These are phyloP conservation scores for Anguilla obscura DNA, from an alignment of 2,797 vertebrate genomes.

Conservation along the genomic window DNA sequence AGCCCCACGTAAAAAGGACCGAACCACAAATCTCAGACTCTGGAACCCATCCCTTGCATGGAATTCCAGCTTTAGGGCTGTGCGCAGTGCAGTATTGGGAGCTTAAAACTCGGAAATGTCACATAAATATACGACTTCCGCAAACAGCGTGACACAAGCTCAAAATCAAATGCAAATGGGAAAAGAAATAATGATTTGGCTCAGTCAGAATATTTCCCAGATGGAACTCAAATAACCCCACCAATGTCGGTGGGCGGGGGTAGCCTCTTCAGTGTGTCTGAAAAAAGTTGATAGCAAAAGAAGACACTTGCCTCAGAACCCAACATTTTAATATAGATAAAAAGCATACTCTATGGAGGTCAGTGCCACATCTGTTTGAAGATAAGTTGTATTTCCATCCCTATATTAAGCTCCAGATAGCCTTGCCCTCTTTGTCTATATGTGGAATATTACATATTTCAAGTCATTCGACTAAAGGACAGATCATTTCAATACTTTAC, in stretches of 20 bases:
- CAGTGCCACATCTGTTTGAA: background rate
- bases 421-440: background rate
- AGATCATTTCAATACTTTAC: background rate
- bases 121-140: slow-evolving; percentile 2
- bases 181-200: slow-evolving; percentile 9
- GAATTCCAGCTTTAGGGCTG: slow-evolving; percentile 8
- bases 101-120: background rate
- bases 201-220: background rate
- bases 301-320: background rate
- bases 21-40: background rate
- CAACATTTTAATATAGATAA: background rate
- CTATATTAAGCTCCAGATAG: background rate
- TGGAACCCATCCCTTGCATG: background rate
- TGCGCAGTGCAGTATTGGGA: background rate
- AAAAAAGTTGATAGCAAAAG: background rate
- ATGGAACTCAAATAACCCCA: slow-evolving; percentile 4
- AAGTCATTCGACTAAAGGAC: background rate
- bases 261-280: background rate
- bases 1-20: background rate
- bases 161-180: background rate
- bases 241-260: background rate
- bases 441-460: background rate
- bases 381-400: background rate
- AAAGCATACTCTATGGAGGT: background rate
- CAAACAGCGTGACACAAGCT: background rate